Conservation (phyloP, 2,113 vertebrate species). For the Asarcornis scutulata region DNA sequence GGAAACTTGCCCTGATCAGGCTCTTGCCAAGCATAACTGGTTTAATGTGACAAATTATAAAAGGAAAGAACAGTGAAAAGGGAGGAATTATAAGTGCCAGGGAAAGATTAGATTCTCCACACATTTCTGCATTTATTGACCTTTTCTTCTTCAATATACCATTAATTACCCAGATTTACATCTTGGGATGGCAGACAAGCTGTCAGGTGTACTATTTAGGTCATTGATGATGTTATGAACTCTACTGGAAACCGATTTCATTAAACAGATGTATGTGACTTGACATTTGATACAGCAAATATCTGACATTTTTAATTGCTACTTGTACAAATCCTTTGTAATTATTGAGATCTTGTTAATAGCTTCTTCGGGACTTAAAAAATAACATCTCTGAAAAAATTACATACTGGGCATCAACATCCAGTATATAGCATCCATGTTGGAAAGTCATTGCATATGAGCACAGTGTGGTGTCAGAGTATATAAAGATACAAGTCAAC, state of each 20-base stretch:
- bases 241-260: conserved; percentile 25
- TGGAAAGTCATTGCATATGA: not conserved
- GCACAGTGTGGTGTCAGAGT: not conserved
- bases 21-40: not conserved
- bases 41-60: conserved; percentile 24
- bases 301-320: not conserved
- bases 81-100: not conserved
- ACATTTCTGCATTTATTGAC: conserved; percentile 41
- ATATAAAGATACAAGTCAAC: not conserved
- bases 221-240: not conserved
- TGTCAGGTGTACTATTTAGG: not conserved
- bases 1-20: not conserved
- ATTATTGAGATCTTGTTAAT: not conserved
- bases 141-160: not conserved
- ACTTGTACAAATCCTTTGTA: not conserved
- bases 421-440: not conserved
- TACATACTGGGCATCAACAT: not conserved
- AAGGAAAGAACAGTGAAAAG: not conserved
- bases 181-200: not conserved
- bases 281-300: not conserved
- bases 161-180: conserved; percentile 8
- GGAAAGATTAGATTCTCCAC: not conserved
- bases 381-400: not conserved
- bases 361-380: not conserved
- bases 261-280: not conserved